Evolutionary conservation across 2,113 vertebrate species (phyloP), one percentile per base, ranked within the genome.

Genomic region (Prinia subflava): DNA sequence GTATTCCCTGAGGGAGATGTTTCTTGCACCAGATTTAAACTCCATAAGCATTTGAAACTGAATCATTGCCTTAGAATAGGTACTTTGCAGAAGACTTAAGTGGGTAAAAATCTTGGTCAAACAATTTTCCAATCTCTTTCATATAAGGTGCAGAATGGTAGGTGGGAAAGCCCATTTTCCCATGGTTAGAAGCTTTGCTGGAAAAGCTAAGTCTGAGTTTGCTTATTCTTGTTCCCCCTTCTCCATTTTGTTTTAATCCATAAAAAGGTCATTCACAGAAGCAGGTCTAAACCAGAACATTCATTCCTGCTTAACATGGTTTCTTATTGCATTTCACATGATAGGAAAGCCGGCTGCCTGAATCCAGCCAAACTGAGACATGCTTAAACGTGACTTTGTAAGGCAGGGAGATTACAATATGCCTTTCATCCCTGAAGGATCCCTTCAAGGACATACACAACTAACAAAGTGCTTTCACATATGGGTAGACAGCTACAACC

Each of bases 351-450:
- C 33, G 50, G 65, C 44, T 78, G 89, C 94, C 64, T 42, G 90
- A 94, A 92, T 78, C 65, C 83, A 96, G 95, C 88, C 90, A 90
- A 85, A 95, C 2, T 42, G 65, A 90, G 41, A 87, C 1, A 0
- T 84, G 1, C n/a, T 71, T 87, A 62, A 55, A 81, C 92, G 46
- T 52, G 41, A 80, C 89, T 94, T 83, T 56, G 35, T 86, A 93
- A 63, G 91, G 86, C 83, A 96, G 69, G 31, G 84, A 73, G 41
- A 95, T 87, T 92, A 89, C 23, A 92, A 80, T 62, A 82, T 13
- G 84, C 93, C 95, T 96, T 97, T 96, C 90, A 96, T 84, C 73
- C 87, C 92, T 92, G 83, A 95, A 94, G 56, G 63, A 92, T 56
- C 59, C 83, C 83, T 96, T 84, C 83, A 91, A 73, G 74, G 42